Percentiles rank a stretch among this genome's conserved stretches.
These are phyloP conservation scores for Chromobotia macracanthus DNA, from an alignment of 2,797 vertebrate species.

Conservation along the genomic window DNA sequence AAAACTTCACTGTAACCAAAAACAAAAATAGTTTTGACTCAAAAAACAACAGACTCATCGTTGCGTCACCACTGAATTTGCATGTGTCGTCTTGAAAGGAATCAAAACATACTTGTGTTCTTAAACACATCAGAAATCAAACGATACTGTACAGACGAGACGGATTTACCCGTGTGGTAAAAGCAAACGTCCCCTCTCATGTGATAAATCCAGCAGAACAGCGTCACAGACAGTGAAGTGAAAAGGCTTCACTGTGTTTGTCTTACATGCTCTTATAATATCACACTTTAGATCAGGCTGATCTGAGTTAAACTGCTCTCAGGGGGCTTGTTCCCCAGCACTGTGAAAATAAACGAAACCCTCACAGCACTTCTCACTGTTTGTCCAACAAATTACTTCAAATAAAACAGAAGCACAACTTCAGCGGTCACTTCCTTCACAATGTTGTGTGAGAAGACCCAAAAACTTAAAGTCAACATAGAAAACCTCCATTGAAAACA, in stretches of 20 bases:
- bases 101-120: no score
- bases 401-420: conserved; percentile 31
- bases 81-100: no score
- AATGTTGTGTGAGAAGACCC: neutral
- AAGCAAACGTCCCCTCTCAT: neutral
- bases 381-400: conserved; percentile 51
- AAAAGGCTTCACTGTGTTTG: conserved; percentile 40
- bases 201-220: conserved; percentile 29
- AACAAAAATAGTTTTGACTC: no score
- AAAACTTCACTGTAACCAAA: no score
- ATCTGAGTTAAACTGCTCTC: conserved; percentile 44
- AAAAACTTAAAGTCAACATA: no score
- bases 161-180: neutral
- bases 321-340: conserved; percentile 31
- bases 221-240: conserved; percentile 13
- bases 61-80: no score
- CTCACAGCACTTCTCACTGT: conserved; percentile 50
- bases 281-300: conserved; percentile 34
- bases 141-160: neutral
- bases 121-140: neutral
- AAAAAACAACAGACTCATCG: no score
- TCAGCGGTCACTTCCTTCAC: neutral
- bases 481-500: no score
- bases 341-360: conserved; percentile 54
- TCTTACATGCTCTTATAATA: conserved; percentile 37